Conservation (phyloP, 92 coral and sea anemone genomes). For the Umimayanthus chanpuru region DNA sequence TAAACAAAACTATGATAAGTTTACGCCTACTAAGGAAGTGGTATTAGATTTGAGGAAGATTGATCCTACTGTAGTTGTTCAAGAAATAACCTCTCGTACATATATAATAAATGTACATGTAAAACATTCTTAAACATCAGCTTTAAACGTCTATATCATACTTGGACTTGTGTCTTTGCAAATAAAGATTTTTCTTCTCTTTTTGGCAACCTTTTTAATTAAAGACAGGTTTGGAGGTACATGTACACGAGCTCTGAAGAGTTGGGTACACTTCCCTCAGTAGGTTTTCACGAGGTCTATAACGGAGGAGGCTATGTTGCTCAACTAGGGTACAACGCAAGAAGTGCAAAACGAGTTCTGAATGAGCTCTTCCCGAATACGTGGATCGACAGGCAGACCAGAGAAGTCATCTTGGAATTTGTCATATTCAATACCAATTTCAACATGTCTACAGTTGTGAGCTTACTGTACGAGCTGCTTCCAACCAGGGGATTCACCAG, state of each 20-base stretch:
- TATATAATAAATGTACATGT: too few species aligned
- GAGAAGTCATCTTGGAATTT: conserved; percentile 46
- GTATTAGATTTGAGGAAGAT: too few species aligned
- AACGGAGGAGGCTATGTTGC: conserved; percentile 53
- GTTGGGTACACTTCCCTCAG: background rate
- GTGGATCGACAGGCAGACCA: conserved; percentile 55
- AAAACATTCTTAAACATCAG: too few species aligned
- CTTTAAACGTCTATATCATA: too few species aligned
- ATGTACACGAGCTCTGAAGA: conserved; percentile 29
- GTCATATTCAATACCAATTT: conserved; percentile 42
- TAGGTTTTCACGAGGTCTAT: conserved; percentile 22
- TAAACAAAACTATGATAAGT: too few species aligned
- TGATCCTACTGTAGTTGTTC: too few species aligned
- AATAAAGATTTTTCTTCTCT: too few species aligned
- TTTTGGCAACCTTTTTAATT: too few species aligned
- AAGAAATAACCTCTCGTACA: too few species aligned
- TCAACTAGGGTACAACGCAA: conserved; percentile 43
- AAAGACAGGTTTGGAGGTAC: conserved; percentile 33
- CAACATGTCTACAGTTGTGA: conserved; percentile 26
- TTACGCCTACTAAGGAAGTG: fast-evolving
- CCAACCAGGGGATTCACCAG: conserved; percentile 35
- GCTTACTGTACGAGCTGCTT: conserved; percentile 46
- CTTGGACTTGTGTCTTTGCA: too few species aligned
- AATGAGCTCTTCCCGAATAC: conserved; percentile 22
- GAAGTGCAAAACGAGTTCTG: conserved; percentile 30